Evolutionary conservation across 1,140 invertebrate genomes (phyloP), one percentile per base, ranked within the genome.

Genomic region (Polypedilum vanderplanki): DNA sequence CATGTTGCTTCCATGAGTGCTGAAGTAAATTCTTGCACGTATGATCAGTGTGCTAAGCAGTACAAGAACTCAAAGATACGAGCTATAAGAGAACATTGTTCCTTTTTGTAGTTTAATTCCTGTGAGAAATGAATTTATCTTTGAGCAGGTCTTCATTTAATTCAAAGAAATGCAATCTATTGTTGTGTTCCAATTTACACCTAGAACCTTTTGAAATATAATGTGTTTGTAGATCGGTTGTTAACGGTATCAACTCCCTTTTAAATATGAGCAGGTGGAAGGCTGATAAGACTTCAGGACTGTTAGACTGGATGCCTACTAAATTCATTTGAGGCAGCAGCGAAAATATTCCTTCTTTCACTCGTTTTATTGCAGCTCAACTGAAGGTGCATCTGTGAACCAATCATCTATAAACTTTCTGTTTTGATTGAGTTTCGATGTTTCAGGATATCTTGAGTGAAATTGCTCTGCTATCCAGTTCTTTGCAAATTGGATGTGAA

Each of bases 21-120:
- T 82, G 80, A 41, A 81, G 76, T 1, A 81, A 70, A 80, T 76
- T 73, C 80, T 79, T 0, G 75, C 76, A 15, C 67, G 73, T 7
- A 82, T 76, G 1, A 75, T 78, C 78, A 74, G 9, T 79, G 79
- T 9, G 77, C 73, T 1, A n/a, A 80, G 18, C 17, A 79, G 76
- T 12, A 78, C 80, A 7, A 81, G 74, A 12, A 80, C 80, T 82
- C 80, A 64, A 77, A 83, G 1, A 80, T 67, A 4, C 76, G 76
- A 76, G 78, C 78, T 7, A 76, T 70, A 1, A 77, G 20, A 1
- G 73, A 40, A 8, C 78, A 70, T 15, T 78, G 73, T 40, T 78
- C 3, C 78, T 41, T 74, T 78, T 78, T 7, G 78, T 77, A 0
- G 77, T 46, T 46, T 12, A 46, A 9, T 15, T 3, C 15, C 41